Conservation (phyloP, 1,140 invertebrate species). For the Idris sp. region DNA sequence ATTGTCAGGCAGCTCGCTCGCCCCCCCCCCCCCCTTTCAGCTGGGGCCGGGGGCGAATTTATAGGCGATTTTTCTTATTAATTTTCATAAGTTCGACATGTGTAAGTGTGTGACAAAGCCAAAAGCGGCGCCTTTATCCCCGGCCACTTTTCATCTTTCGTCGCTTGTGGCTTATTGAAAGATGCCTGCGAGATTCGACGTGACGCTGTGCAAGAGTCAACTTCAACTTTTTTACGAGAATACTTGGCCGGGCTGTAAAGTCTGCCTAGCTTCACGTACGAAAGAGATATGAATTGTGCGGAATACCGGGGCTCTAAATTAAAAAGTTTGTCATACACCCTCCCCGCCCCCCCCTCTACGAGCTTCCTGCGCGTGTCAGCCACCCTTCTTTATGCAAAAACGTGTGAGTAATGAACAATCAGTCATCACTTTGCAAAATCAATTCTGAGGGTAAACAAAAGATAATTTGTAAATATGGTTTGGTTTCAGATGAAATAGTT, state of each 20-base stretch:
- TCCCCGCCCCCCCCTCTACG: background rate
- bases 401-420: conserved; percentile 14
- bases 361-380: too few species aligned
- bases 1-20: conserved; percentile 70
- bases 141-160: conserved; percentile 56
- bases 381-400: too few species aligned
- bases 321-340: conserved; percentile 58
- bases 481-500: too few species aligned
- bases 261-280: conserved; percentile 60
- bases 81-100: conserved; percentile 79
- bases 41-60: conserved; percentile 73
- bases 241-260: conserved; percentile 60
- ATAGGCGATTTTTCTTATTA: conserved; percentile 79
- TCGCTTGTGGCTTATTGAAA: conserved; percentile 66
- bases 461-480: too few species aligned
- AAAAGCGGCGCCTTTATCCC: conserved; percentile 49
- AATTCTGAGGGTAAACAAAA: too few species aligned
- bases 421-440: too few species aligned
- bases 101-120: conserved; percentile 68
- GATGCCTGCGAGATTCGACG: conserved; percentile 64
- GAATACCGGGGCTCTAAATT: conserved; percentile 61
- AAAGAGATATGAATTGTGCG: conserved; percentile 62
- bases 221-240: conserved; percentile 69
- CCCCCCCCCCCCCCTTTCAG: too few species aligned
- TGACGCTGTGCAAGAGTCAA: conserved; percentile 57